These are phyloP conservation scores for Panulirus ornatus DNA, from an alignment of 1,140 invertebrate genomes.

Conservation along the genomic window DNA sequence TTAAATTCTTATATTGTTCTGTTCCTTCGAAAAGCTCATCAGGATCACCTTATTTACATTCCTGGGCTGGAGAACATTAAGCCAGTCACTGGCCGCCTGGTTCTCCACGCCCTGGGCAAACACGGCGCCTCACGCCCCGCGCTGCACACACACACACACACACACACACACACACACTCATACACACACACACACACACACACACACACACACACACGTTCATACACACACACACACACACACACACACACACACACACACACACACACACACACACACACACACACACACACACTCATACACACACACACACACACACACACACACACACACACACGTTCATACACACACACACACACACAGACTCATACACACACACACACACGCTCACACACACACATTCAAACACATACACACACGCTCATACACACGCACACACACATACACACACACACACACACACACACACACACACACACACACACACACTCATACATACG, in stretches of 20 bases:
- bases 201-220: neutral
- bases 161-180: too few relatives aligned
- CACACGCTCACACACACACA: neutral
- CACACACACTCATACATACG: too few relatives aligned
- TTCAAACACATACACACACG: neutral
- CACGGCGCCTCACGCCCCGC: too few relatives aligned
- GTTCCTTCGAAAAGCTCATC: too few relatives aligned
- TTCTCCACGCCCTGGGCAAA: too few relatives aligned
- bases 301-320: neutral
- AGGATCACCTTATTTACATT: too few relatives aligned
- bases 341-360: constrained; percentile 3
- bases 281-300: neutral
- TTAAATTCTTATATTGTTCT: too few relatives aligned
- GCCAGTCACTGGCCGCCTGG: too few relatives aligned
- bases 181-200: too few relatives aligned
- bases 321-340: constrained; percentile 18
- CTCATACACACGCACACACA: neutral
- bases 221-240: neutral
- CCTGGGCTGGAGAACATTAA: too few relatives aligned
- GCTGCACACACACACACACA: too few relatives aligned
- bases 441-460: neutral
- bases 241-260: constrained; percentile 25
- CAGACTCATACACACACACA: neutral
- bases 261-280: neutral
- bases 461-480: neutral